These are phyloP conservation scores for Loriculus beryllinus DNA, from an alignment of 2,797 vertebrate species.

Conservation along the genomic window DNA sequence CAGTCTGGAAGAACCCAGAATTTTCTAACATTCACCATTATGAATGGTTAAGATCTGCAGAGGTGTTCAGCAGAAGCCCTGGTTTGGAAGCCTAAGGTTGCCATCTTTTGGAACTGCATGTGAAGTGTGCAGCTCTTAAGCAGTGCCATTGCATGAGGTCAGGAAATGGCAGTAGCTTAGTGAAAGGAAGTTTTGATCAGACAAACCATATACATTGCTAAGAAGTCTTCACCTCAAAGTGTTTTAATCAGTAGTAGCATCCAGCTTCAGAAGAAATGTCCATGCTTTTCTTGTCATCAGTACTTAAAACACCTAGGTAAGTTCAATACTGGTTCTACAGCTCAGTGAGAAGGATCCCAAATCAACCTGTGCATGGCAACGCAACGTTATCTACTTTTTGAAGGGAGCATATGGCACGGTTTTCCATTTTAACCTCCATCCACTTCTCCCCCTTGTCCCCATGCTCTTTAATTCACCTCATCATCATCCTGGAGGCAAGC, in stretches of 20 bases:
- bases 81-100: constrained; percentile 41
- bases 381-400: background rate
- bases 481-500: background rate
- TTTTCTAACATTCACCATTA: background rate
- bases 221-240: background rate
- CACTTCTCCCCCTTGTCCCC: background rate
- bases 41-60: background rate
- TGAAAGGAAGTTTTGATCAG: background rate
- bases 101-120: constrained; percentile 48
- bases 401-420: background rate
- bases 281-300: background rate
- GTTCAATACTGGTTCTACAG: background rate
- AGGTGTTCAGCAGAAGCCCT: background rate
- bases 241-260: background rate
- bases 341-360: background rate
- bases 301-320: background rate
- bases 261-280: background rate
- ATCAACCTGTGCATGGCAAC: background rate
- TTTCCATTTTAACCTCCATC: background rate
- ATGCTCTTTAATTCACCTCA: background rate
- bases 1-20: background rate
- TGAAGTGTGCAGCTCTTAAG: background rate
- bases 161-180: background rate
- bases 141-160: background rate
- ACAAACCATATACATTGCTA: background rate